Percentiles rank a stretch among this genome's conserved stretches.
These are phyloP conservation scores for Holocentrus rufus DNA, from an alignment of 2,797 vertebrate genomes.

Conservation along the genomic window DNA sequence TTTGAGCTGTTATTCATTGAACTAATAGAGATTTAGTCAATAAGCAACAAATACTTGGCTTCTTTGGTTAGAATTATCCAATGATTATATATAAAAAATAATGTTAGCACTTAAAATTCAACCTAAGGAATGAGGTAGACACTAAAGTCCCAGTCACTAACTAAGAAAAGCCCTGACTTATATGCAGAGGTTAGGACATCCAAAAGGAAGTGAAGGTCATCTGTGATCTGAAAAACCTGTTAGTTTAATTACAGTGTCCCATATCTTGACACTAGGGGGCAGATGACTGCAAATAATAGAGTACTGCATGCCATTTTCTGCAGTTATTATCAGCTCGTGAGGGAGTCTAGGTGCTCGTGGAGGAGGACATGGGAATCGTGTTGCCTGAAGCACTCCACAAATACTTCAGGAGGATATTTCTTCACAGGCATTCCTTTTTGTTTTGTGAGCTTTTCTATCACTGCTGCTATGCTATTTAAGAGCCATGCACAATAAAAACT, in stretches of 20 bases:
- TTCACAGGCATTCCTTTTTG: background rate
- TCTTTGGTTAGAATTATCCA: background rate
- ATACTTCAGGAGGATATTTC: background rate
- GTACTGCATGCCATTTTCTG: background rate
- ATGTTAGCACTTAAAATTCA: background rate
- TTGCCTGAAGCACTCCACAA: background rate
- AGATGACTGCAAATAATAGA: slow-evolving; percentile 37
- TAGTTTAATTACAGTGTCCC: slow-evolving; percentile 6
- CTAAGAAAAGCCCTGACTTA: background rate
- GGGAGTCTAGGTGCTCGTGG: background rate
- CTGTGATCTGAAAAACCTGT: background rate
- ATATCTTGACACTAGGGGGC: slow-evolving; percentile 56
- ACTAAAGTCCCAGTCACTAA: too few relatives aligned
- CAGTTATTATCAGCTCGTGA: background rate
- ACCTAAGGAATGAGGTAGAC: background rate
- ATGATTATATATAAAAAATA: background rate
- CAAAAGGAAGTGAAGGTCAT: background rate
- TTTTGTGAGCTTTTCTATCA: background rate
- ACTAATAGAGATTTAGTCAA: background rate
- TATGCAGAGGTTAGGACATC: background rate
- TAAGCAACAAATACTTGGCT: background rate
- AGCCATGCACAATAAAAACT: background rate
- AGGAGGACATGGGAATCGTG: background rate
- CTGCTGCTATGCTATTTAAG: too few relatives aligned
- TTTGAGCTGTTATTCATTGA: background rate